Evolutionary conservation across 2,113 vertebrate species (phyloP), one percentile per base, ranked within the genome.

Genomic region (Sus scrofa): DNA sequence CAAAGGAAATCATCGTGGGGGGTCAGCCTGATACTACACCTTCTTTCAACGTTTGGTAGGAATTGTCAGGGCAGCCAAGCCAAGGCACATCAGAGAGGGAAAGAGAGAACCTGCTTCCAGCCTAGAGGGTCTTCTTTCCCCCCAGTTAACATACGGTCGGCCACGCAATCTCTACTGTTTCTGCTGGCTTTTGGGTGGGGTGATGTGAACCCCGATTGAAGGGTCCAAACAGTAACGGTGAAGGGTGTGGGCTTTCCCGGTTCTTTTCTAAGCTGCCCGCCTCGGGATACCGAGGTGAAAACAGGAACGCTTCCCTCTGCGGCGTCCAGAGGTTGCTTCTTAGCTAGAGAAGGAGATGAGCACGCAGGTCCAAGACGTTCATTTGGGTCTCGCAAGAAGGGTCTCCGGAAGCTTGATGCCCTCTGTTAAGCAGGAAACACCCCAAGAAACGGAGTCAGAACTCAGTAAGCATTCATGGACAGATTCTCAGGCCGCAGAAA

Each of bases 1-100:
- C 86, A 86, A 97, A 96, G 91, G 73, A 95, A 95, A 82, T 96
- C 32, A 54, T 63, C 37, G 19, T 91, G 73, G 93, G 73, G 73
- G 96, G 78, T 96, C 89, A 97, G 37, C 74, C 70, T 86, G 65
- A 93, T 68, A 50, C 71, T 96, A 54, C 30, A 82, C 22, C 16
- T 82, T 94, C 74, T 92, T 89, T 83, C 87, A 96, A 27, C n/a
- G 52, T 91, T 96, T 82, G 67, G 56, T 89, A 78, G 60, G 79
- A 87, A 67, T 91, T 67, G 34, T 82, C 62, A 73, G 63, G 71
- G 77, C 63, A 91, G 34, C 60, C 62, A 67, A 37, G 94, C 54
- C 70, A 96, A 92, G 24, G 32, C 24, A 62, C 54, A 92, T 30
- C 30, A 77, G 74, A 92, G 37, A 79, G 50, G 44, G 74, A 88